Conservation (phyloP, 2,113 vertebrate genomes). For the Eolophus roseicapilla region DNA sequence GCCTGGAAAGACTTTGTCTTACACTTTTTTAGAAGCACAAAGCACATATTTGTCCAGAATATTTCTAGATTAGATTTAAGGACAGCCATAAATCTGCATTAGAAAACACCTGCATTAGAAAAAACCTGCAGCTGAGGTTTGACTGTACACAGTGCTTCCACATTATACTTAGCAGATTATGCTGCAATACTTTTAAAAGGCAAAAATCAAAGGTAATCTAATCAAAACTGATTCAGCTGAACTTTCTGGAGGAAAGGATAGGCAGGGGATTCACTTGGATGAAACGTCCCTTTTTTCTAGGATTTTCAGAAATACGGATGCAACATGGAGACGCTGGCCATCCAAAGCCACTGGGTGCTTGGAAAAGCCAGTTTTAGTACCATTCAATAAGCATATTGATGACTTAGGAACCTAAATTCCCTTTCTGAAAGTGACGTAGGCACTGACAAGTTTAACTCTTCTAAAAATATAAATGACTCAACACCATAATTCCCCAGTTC, state of each 20-base stretch:
- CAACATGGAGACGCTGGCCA: rapidly evolving
- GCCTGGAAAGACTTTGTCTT: background rate
- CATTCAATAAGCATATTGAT: background rate
- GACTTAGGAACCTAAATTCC: background rate
- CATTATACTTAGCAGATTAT: background rate
- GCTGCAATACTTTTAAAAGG: background rate
- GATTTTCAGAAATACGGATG: background rate
- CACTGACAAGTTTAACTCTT: background rate
- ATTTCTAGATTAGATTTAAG: background rate
- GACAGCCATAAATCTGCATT: background rate
- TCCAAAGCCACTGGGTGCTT: background rate
- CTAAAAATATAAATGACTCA: background rate
- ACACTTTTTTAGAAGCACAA: background rate
- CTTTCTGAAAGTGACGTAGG: background rate
- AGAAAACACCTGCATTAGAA: background rate
- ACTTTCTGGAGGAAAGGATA: background rate
- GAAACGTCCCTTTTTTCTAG: background rate
- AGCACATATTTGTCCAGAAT: background rate
- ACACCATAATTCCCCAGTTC: background rate
- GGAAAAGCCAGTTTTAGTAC: background rate
- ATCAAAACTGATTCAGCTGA: background rate
- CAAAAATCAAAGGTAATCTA: background rate
- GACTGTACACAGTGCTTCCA: background rate
- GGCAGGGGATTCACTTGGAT: background rate
- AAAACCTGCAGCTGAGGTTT: background rate